Percentiles rank a stretch among this genome's conserved stretches.
Evolutionary conservation across 2,797 vertebrate genomes (phyloP).

Genomic region (Poecilia picta): DNA sequence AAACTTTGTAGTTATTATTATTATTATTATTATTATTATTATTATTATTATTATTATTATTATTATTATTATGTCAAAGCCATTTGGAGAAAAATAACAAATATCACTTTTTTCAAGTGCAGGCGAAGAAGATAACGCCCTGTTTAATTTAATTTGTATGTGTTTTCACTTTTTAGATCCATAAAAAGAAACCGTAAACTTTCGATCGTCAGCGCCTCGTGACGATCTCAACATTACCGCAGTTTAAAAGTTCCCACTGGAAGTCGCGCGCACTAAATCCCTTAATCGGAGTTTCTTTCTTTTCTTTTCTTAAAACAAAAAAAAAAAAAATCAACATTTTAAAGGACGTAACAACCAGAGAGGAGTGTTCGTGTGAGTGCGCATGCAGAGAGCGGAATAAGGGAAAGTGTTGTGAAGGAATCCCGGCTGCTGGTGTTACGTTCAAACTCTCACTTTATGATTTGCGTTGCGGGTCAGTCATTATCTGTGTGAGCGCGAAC

Average conservation of each 20-base stretch:
- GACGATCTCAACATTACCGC: not conserved
- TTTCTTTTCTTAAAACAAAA: not conserved
- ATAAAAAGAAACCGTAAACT: not conserved
- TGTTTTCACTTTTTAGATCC: not conserved
- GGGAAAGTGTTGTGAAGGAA: slow-evolving; percentile 19
- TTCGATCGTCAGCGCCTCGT: not conserved
- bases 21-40: too few species aligned
- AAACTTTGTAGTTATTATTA: not conserved
- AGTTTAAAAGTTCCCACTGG: not conserved
- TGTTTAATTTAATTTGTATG: not conserved
- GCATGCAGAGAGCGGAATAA: not conserved
- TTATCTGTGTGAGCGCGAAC: slow-evolving; percentile 4
- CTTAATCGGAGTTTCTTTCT: not conserved
- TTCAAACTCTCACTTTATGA: slow-evolving; percentile 31
- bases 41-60: too few species aligned
- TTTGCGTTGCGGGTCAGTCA: slow-evolving; percentile 23
- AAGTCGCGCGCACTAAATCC: slow-evolving; percentile 2
- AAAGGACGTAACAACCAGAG: not conserved
- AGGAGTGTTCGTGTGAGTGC: not conserved
- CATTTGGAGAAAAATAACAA: not conserved
- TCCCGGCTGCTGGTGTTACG: not conserved
- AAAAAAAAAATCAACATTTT: not conserved
- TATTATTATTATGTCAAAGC: not conserved
- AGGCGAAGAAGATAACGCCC: not conserved
- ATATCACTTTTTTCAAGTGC: not conserved